Base-by-base conservation (phyloP, 2,113 vertebrate genomes). In the Anguilla rostrata region DNA sequence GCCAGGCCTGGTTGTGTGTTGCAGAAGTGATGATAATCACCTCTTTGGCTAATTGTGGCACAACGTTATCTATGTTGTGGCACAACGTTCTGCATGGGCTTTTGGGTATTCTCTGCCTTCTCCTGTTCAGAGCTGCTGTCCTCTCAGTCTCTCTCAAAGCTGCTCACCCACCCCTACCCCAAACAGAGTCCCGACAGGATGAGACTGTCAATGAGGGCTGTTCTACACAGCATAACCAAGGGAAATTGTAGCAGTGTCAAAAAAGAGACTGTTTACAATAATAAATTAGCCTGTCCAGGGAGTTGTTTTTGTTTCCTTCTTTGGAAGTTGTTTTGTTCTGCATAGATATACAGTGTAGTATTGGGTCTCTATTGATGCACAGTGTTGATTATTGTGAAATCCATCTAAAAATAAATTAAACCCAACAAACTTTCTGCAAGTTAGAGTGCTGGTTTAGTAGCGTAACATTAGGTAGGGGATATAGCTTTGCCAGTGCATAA, bases 91-190 rank as follows among this genome's bases (percentile, higher is more conserved):
- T 85, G 78, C 84, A 1, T 57, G 20, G 26, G 39, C 84, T 53
- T 85, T 92, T 91, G 34, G 43, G 90, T 83, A 94, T 83, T 92
- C 56, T 56, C 46, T 14, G 12, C 92, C 89, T 92, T 91, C 87
- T 86, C 83, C 86, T 88, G 88, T 93, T 91, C 90, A 92, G 92
- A 92, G 91, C 92, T 84, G 88, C 92, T 49, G 92, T 89, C 88
- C 92, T 89, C 88, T 94, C 93, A 92, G 87, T 87, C 88, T 90
- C 89, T 91, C 87, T 84, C 66, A 53, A 87, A 91, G 91, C 90
- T 91, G 93, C 87, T 93, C 93, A 94, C 94, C 93, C 86, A 89
- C 83, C 89, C 91, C 92, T 86, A 8, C 88, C 22, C 60, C 18
- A 20, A 66, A 26, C 22, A 0, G 60, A 90, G 89, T 85, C 88